Evolutionary conservation across 2,888 invertebrate genomes (phyloP), one percentile per base, ranked within the genome.

Genomic region (Megamerina dolium): DNA sequence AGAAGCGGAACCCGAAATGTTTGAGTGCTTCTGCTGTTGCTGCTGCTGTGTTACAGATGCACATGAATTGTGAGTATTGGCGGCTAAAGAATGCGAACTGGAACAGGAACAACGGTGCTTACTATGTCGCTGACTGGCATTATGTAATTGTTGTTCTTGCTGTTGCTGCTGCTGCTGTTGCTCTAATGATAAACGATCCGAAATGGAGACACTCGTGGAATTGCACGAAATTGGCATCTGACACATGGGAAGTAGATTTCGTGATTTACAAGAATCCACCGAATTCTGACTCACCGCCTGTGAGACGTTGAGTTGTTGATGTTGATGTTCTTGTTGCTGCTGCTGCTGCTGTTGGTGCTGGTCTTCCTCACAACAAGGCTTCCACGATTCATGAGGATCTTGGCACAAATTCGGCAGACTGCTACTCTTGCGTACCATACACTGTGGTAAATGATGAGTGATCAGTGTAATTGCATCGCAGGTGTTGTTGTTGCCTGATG

Each of bases 351-450:
- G 42, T 12, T 46, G 43, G 10, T 47, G 43, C 37, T 59, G 51
- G n/a, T n/a, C n/a, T n/a, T n/a, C n/a, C n/a, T n/a, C n/a, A n/a
- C n/a, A n/a, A n/a, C n/a, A n/a, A n/a, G n/a, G n/a, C n/a, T n/a
- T n/a, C n/a, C n/a, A n/a, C n/a, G n/a, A n/a, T n/a, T n/a, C n/a
- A 19, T 57, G 57, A 34, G 53, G 52, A 50, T 57, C 58, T 33
- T 60, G 50, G 69, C 77, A 73, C 47, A 85, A 73, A 72, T 88
- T 86, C 50, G 88, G 88, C 74, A 87, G 77, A 72, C 87, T 88
- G 71, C 80, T 83, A 71, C 87, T 86, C 73, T 85, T 86, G 46
- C 73, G 77, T 53, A 76, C 78, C 56, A 73, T 79, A 73, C 73
- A 78, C 66, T 64, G 77, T 65, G 59, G 61, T 41, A 70, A 61